Conservation (phyloP, 2,113 vertebrate species). For the Pangasianodon hypophthalmus region DNA sequence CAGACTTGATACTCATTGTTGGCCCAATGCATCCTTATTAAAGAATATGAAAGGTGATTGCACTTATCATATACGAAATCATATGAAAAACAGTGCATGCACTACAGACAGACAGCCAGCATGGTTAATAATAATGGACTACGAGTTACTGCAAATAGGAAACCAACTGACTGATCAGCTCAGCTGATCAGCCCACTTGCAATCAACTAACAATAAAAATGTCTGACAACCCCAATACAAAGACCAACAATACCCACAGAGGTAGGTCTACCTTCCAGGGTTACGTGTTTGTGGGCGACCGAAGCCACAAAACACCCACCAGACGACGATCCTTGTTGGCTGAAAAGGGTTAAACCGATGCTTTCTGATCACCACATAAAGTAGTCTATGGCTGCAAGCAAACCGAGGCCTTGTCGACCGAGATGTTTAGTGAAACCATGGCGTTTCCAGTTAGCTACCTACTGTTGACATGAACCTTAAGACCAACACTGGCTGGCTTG, state of each 20-base stretch:
- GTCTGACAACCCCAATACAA: constrained; percentile 10
- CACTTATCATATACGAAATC: background rate
- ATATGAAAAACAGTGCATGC: background rate
- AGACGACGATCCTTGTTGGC: background rate
- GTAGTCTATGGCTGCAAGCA: constrained; percentile 15
- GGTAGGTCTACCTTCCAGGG: background rate
- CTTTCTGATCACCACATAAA: constrained; percentile 32
- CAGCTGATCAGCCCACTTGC: background rate
- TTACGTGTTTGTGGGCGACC: background rate
- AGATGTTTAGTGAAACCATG: constrained; percentile 32
- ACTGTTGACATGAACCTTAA: background rate
- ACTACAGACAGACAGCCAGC: background rate
- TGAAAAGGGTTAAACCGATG: constrained; percentile 40
- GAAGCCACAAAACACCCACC: background rate
- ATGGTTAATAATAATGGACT: background rate
- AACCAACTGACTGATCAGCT: background rate
- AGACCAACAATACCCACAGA: background rate
- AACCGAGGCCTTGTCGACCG: constrained; percentile 26
- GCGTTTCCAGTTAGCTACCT: constrained; percentile 21
- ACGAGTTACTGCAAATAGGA: background rate
- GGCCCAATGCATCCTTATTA: background rate
- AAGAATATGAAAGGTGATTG: background rate
- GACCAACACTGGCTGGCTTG: background rate
- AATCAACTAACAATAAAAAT: background rate
- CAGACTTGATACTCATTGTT: background rate